Conservation (phyloP, 2,888 invertebrate species). For the Chromoteleia sp. region DNA sequence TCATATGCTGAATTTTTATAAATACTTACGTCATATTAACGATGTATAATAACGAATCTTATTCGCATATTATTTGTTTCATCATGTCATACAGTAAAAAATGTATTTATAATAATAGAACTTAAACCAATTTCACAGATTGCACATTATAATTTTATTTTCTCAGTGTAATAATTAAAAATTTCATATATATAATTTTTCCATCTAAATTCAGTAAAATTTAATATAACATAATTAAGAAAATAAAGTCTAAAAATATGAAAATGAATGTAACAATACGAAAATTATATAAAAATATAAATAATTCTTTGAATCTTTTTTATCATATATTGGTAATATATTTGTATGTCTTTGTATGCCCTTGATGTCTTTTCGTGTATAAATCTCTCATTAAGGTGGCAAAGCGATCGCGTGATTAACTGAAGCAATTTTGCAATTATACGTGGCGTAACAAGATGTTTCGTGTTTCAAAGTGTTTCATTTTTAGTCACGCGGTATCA, state of each 20-base stretch:
- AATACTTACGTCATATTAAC: too few species aligned
- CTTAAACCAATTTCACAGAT: too few species aligned
- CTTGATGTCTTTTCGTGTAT: constrained; percentile 1
- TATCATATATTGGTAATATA: constrained; percentile 7
- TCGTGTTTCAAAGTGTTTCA: constrained; percentile 41
- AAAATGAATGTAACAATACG: neutral
- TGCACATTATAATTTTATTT: too few species aligned
- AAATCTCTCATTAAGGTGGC: constrained; percentile 46
- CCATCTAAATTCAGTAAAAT: too few species aligned
- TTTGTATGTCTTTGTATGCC: too few species aligned
- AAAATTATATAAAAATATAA: constrained; percentile 1
- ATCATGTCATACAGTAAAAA: too few species aligned
- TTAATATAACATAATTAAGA: constrained; percentile 1
- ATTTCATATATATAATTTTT: too few species aligned
- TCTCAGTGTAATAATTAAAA: too few species aligned
- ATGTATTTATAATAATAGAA: too few species aligned
- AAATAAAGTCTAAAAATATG: neutral
- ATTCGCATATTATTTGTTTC: too few species aligned
- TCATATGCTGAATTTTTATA: too few species aligned
- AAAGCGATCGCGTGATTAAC: constrained; percentile 42
- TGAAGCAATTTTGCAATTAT: constrained; percentile 54
- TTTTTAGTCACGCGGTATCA: constrained; percentile 29
- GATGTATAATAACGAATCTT: too few species aligned
- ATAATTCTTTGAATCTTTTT: constrained; percentile 14
- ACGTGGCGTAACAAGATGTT: constrained; percentile 43